Base-by-base conservation (phyloP, 37 sponge, comb jelly and placozoan genomes). In the Diacarnus erythraeanus region DNA sequence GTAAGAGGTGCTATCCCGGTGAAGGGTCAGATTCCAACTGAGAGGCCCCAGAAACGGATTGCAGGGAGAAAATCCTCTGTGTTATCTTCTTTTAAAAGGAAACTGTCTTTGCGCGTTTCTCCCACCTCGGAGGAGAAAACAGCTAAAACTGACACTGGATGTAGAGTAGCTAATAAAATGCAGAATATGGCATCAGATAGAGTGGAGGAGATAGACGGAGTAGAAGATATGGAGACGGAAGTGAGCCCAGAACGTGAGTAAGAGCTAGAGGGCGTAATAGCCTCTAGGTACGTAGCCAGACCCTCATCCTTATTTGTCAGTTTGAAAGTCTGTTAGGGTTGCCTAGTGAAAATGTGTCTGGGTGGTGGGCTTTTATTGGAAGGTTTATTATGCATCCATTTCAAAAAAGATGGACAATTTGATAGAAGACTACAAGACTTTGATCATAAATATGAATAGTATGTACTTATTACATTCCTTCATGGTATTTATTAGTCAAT, bases 191-290 rank as follows among this genome's bases (percentile, higher is more conserved):
- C 57, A 18, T 18, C 33, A 2, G 57, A 35, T 17, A 27, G 36
- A 12, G 35, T 9, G 36, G 36, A 42, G 3, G 57, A 47, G 5
- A 42, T 22, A 42, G 72, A 72, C 0, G 51, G 18, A 22, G 71
- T 59, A 23, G 85, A 77, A 58, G 71, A 77, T 33, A 77, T 77
- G 77, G 78, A 84, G 39, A 77, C 85, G 42, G 85, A 84, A 23
- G 26, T 84, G 61, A 84, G 85, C 43, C 85, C 85, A 9, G 61
- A 77, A 25, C 65, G 72, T 78, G 38, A 57, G 69, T 33, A 12
- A 40, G 10, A 38, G 40, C 22, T 41, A 22, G 20, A 18, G 70
- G 34, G 10, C 22, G 59, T 18, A 29, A 3, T 40, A 35, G 61
- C 42, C 63, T 59, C 43, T 2, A 39, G 77, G 63, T 29, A 61